Evolutionary conservation across 2,113 vertebrate genomes (phyloP).

Genomic region (Pseudonaja textilis): DNA sequence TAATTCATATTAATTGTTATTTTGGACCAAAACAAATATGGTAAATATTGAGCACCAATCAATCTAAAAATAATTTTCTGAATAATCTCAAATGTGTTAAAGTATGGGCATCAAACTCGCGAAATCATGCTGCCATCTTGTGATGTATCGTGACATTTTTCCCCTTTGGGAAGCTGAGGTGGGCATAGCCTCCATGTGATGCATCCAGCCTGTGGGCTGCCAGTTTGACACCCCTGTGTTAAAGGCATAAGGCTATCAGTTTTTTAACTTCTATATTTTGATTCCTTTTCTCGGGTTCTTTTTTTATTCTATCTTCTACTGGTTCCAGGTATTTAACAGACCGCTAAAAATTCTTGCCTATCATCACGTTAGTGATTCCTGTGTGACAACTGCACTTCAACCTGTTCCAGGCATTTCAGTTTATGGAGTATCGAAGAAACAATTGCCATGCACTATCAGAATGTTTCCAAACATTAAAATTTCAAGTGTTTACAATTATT

Average conservation of each 20-base stretch:
- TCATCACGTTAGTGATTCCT: background rate
- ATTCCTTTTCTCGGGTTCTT: background rate
- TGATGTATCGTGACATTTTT: too few species aligned
- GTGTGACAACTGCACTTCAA: background rate
- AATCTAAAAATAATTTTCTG: background rate
- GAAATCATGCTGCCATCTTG: too few species aligned
- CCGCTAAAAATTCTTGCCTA: background rate
- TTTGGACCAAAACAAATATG: background rate
- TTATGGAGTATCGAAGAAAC: background rate
- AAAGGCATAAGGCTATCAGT: background rate
- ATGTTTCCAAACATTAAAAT: background rate
- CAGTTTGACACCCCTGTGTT: background rate
- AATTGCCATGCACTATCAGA: background rate
- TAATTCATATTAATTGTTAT: background rate
- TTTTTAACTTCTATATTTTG: background rate
- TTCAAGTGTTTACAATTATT: background rate
- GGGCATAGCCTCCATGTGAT: too few species aligned
- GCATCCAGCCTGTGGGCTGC: too few species aligned
- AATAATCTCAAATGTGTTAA: background rate
- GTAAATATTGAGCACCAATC: background rate
- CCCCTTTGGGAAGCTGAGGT: too few species aligned
- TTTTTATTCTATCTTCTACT: background rate
- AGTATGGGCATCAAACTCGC: background rate
- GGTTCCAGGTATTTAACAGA: background rate
- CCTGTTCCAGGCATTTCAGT: too few species aligned